phyloP scores from a whole-genome alignment of 2,888 invertebrate genomes.

The Podotricha telesiphe region DNA sequence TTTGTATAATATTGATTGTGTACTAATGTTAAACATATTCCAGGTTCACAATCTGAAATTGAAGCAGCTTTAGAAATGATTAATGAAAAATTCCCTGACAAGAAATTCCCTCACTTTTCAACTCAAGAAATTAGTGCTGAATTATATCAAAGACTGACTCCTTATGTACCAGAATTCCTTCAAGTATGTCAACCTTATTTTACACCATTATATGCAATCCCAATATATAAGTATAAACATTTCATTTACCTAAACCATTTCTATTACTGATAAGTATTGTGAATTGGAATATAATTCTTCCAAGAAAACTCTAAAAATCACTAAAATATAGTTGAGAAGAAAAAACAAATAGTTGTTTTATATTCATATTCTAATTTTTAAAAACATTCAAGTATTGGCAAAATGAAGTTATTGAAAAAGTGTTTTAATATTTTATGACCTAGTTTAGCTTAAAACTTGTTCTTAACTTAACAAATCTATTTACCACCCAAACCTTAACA shows the following conservation, averaged over 20 bases:
- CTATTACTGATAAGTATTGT: too few species aligned
- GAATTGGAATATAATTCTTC: too few species aligned
- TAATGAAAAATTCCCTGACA: constrained; percentile 91
- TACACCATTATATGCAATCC: background rate
- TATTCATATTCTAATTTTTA: too few species aligned
- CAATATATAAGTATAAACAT: background rate
- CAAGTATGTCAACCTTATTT: constrained; percentile 71
- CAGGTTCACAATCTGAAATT: constrained; percentile 90
- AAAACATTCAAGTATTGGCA: too few species aligned
- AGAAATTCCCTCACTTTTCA: constrained; percentile 91
- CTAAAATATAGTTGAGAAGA: too few species aligned
- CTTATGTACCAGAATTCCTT: constrained; percentile 81
- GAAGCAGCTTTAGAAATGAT: constrained; percentile 93
- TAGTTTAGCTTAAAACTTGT: too few species aligned
- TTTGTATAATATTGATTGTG: background rate
- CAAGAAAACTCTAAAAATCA: too few species aligned
- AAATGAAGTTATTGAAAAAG: too few species aligned
- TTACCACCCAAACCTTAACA: constrained; percentile 28
- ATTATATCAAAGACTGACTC: constrained; percentile 77
- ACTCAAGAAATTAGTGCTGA: constrained; percentile 84
- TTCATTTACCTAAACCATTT: too few species aligned
- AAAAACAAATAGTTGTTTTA: too few species aligned
- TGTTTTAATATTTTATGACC: too few species aligned
- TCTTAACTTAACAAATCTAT: too few species aligned
- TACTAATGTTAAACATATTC: constrained; percentile 8